These are phyloP conservation scores for Caenorhabditis inopinata DNA, from an alignment of 1,140 invertebrate species.

Conservation along the genomic window DNA sequence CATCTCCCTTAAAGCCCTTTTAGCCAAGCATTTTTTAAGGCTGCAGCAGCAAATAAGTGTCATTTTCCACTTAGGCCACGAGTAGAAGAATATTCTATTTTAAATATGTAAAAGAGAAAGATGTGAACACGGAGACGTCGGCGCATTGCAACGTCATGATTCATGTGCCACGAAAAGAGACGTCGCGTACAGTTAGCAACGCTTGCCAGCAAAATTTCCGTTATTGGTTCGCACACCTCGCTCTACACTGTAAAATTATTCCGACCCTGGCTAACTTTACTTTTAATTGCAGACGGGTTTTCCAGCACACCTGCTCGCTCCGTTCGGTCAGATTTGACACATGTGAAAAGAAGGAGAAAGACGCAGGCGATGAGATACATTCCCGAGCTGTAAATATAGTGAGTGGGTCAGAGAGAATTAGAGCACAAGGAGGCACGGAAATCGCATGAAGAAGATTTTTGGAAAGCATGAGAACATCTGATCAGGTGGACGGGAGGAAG, in stretches of 20 bases:
- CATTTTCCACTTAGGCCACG: background rate
- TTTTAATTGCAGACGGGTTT: background rate
- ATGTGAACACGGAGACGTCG: conserved; percentile 24
- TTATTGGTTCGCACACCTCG: background rate
- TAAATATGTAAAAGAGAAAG: conserved; percentile 10
- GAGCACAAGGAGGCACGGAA: background rate
- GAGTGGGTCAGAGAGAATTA: conserved; percentile 16
- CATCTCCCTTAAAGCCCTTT: too few relatives aligned
- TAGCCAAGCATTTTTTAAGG: too few relatives aligned
- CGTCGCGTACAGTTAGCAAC: background rate
- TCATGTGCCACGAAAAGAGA: conserved; percentile 4
- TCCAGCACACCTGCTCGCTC: conserved; percentile 23
- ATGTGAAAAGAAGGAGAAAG: background rate
- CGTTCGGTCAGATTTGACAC: background rate
- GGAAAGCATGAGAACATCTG: conserved; percentile 22
- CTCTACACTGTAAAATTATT: too few relatives aligned
- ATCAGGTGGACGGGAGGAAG: background rate
- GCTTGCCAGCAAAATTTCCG: conserved; percentile 22
- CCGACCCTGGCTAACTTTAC: too few relatives aligned
- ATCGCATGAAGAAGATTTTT: background rate
- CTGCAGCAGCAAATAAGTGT: background rate
- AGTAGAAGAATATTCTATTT: background rate
- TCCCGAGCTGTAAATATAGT: conserved; percentile 29
- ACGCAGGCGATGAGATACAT: conserved; percentile 5
- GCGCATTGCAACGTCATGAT: conserved; percentile 20